Base-by-base conservation (phyloP, 2,888 invertebrate genomes). In the Brassicogethes aeneus region DNA sequence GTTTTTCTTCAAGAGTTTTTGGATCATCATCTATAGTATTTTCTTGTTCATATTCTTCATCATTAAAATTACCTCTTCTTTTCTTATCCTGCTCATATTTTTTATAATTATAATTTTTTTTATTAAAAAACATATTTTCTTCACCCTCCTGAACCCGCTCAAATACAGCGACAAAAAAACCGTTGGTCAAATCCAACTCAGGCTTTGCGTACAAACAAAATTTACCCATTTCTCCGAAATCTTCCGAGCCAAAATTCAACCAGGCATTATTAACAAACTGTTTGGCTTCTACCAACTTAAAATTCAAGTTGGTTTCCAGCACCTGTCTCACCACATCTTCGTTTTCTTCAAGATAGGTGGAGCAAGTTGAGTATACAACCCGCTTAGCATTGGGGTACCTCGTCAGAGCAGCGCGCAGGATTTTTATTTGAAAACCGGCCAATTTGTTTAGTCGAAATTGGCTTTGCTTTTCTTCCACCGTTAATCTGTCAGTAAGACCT, bases 341-440 rank as follows among this genome's bases (percentile, higher is more conserved):
- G 62, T 99, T 99, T 71, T 96, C 95, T 68, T 90, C 84, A 0
- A 80, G 76, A 62, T 86, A 77, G 7, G 92, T 58, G 0, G 97
- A 99, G 61, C 99, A 99, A 0, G 99, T 99, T 30, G 96, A 97
- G 66, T 99, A 99, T 2, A 95, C 86, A 12, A 99, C 81, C 41
- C 84, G 74, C 60, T 88, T 85, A 0, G 82, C 90, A 42, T 77
- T 77, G 0, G 94, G 90, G 65, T 94, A 95, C 0, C 75, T 70
- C 10, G 76, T 77, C 64, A 97, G 77, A 0, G 96, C 94, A 64
- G 91, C 88, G 41, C 82, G 79, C 1, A 99, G 70, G 42, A 97
- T 78, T 60, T 82, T 81, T 15, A 81, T 80, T 73, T 95, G 91
- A 39, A 93, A 75, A 1, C 80, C 79, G n/a, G 82, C 78, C 10